A percentile compares a stretch with the other conserved stretches of the same genome.
Evolutionary conservation across 2,888 invertebrate genomes (phyloP).

Genomic region (Chironomus riparius): DNA sequence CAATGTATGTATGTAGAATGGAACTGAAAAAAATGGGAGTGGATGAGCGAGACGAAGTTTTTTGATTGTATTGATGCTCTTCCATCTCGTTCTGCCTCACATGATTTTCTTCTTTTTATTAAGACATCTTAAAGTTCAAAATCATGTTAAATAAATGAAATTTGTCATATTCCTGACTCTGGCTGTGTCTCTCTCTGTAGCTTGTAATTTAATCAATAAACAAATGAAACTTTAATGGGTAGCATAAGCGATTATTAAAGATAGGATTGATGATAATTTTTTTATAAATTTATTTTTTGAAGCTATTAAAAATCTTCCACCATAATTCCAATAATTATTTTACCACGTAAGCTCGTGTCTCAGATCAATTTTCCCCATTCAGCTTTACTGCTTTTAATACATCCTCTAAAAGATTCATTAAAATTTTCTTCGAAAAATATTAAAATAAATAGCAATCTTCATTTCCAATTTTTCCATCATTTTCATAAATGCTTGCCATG

Average conservation of each 20-base stretch:
- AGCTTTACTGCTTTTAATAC: neutral
- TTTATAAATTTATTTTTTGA: neutral
- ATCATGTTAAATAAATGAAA: neutral
- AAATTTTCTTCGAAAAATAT: conserved; percentile 7
- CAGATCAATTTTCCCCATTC: neutral
- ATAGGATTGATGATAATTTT: neutral
- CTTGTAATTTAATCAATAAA: neutral
- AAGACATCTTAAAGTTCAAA: neutral
- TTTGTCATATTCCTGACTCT: neutral
- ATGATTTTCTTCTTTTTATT: neutral
- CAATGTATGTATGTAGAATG: neutral
- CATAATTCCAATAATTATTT: no score
- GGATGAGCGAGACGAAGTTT: neutral
- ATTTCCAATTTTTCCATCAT: neutral
- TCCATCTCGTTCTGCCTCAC: neutral
- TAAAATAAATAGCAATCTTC: no score
- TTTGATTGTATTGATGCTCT: neutral
- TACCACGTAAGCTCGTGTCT: neutral
- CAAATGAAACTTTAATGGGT: neutral
- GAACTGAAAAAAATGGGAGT: conserved; percentile 18
- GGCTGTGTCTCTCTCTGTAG: neutral
- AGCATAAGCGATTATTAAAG: no score
- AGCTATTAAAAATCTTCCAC: neutral
- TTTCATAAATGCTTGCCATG: neutral
- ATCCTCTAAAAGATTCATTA: conserved; percentile 9